phyloP scores from a whole-genome alignment of 2,888 invertebrate species.

The Capitulum mitella region DNA sequence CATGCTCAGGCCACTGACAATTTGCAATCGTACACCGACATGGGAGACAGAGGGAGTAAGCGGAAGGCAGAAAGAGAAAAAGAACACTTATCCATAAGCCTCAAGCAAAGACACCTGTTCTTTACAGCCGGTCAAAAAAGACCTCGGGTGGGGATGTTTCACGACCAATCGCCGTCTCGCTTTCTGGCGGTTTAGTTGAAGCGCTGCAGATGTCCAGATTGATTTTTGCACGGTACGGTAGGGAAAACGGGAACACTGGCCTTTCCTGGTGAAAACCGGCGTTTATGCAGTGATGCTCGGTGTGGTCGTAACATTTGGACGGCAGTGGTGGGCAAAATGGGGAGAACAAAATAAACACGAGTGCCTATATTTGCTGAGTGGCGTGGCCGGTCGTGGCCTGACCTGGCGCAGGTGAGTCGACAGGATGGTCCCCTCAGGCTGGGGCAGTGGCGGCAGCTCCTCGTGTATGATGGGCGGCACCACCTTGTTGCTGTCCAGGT shows the following conservation, averaged over 20 bases:
- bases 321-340: background rate
- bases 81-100: no score
- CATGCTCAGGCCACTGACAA: no score
- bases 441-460: slow-evolving; percentile 83
- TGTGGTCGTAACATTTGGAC: no score
- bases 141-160: background rate
- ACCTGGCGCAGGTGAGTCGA: slow-evolving; percentile 95
- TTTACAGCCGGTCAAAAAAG: background rate
- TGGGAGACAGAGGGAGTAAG: no score
- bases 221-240: no score
- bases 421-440: slow-evolving; percentile 87
- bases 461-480: slow-evolving; percentile 57
- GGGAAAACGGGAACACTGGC: no score
- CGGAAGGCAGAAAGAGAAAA: no score
- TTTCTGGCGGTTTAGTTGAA: no score
- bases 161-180: background rate
- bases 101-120: no score
- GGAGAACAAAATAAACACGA: background rate
- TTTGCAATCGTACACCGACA: background rate
- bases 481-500: slow-evolving; percentile 92
- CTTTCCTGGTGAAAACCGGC: no score
- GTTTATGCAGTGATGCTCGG: background rate
- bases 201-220: no score
- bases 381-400: slow-evolving; percentile 41
- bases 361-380: no score